Conservation (phyloP, 1,140 invertebrate species). For the Eriocheir sinensis region DNA sequence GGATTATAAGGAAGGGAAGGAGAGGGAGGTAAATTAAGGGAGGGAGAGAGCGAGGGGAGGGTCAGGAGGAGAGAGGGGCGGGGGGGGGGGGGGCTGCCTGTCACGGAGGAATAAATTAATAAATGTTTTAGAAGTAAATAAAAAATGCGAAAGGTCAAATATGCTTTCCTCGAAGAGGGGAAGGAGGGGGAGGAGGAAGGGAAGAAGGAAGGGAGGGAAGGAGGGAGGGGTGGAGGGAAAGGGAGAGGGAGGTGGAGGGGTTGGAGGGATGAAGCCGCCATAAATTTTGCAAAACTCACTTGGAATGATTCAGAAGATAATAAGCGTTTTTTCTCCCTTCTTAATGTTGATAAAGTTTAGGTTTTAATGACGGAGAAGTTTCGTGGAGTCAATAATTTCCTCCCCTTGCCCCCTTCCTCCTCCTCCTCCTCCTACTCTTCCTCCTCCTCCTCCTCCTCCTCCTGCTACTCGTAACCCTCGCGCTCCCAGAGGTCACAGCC, state of each 20-base stretch:
- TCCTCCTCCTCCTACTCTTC: background rate
- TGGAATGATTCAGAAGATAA: constrained; percentile 59
- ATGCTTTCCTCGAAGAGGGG: background rate
- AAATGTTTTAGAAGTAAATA: background rate
- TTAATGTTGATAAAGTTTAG: constrained; percentile 68
- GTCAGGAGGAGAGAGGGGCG: background rate
- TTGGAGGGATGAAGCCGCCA: background rate
- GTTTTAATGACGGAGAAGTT: constrained; percentile 66
- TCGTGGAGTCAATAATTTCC: constrained; percentile 53
- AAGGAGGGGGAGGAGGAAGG: background rate
- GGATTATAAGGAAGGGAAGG: background rate
- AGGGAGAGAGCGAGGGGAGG: background rate
- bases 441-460: background rate
- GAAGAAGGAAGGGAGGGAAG: background rate
- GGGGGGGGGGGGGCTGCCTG: background rate
- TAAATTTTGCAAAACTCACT: constrained; percentile 36
- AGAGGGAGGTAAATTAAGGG: background rate
- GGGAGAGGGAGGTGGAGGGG: background rate
- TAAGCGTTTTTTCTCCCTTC: constrained; percentile 54
- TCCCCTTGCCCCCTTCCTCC: background rate
- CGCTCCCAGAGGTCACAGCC: constrained; percentile 49
- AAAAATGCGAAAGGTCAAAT: constrained; percentile 24
- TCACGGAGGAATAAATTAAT: constrained; percentile 36
- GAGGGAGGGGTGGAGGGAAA: constrained; percentile 1
- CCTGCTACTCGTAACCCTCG: background rate